These are phyloP conservation scores for Melanostoma mellinum DNA, from an alignment of 2,888 invertebrate species.

Conservation along the genomic window DNA sequence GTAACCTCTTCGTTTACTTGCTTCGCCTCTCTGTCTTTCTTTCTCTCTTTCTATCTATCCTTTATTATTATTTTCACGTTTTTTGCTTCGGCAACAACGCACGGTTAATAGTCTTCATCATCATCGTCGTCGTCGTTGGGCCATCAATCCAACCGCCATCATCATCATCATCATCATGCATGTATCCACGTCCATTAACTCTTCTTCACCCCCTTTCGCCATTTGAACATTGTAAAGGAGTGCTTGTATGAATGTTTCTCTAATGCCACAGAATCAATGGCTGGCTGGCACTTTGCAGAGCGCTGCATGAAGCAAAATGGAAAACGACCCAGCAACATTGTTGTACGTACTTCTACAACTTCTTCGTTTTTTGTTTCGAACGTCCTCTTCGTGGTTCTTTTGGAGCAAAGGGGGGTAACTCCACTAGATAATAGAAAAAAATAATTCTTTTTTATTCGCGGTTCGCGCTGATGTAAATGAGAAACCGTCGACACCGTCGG, in stretches of 20 bases:
- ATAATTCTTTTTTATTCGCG: conserved; percentile 15
- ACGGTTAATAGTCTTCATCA: conserved; percentile 44
- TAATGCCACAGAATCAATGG: conserved; percentile 62
- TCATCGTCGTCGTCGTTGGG: conserved; percentile 38
- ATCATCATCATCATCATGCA: conserved; percentile 53
- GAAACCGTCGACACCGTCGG: conserved; percentile 32
- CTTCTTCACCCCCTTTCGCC: conserved; percentile 16
- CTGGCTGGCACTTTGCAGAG: conserved; percentile 56
- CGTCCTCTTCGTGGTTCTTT: conserved; percentile 34
- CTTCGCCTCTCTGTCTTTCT: conserved; percentile 48
- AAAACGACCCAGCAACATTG: conserved; percentile 47
- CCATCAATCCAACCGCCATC: conserved; percentile 58
- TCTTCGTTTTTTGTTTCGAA: conserved; percentile 20
- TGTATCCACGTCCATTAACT: conserved; percentile 53
- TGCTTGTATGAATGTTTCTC: conserved; percentile 31
- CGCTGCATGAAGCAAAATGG: conserved; percentile 45
- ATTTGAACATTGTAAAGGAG: neutral
- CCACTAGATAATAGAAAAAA: conserved; percentile 40
- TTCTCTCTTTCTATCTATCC: conserved; percentile 3
- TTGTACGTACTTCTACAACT: conserved; percentile 23
- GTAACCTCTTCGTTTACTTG: conserved; percentile 79
- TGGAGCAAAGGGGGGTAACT: conserved; percentile 6
- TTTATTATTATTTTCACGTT: conserved; percentile 29
- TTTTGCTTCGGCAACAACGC: conserved; percentile 26
- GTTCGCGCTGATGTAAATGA: conserved; percentile 55